Evolutionary conservation across 1,140 invertebrate species (phyloP).

Genomic region (Danaus melanippus): DNA sequence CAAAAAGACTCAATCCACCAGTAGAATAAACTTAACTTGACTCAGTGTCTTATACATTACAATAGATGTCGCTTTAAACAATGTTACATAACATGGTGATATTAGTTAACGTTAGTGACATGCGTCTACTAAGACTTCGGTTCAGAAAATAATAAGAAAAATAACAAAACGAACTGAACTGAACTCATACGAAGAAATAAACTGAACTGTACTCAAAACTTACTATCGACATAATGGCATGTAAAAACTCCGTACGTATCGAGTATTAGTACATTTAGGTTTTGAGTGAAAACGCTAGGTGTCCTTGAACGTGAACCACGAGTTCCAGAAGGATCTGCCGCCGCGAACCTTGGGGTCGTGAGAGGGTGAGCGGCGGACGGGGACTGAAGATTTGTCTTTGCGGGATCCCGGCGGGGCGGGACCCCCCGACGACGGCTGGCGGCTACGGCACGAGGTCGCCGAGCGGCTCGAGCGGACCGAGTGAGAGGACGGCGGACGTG

Average conservation of each 20-base stretch:
- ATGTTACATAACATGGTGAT: neutral
- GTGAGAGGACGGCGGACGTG: conserved; percentile 49
- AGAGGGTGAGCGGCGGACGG: conserved; percentile 32
- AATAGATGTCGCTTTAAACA: conserved; percentile 3
- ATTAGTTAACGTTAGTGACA: neutral
- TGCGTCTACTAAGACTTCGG: too few species aligned
- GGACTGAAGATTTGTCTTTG: conserved; percentile 20
- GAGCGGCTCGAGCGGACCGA: conserved; percentile 39
- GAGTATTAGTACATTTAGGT: too few species aligned
- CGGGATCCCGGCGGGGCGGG: conserved; percentile 16
- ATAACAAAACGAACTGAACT: neutral
- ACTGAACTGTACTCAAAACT: conserved; percentile 55
- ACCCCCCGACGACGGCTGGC: neutral
- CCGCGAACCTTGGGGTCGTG: conserved; percentile 50
- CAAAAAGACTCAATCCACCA: neutral
- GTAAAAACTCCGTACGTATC: conserved; percentile 24
- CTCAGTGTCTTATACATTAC: neutral
- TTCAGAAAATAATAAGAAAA: too few species aligned
- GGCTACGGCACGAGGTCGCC: conserved; percentile 15
- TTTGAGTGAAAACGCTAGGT: conserved; percentile 20
- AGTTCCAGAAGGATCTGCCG: conserved; percentile 49
- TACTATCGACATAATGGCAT: conserved; percentile 72
- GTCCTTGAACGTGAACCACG: conserved; percentile 51
- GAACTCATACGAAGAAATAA: conserved; percentile 25
- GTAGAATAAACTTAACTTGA: neutral